Conservation (phyloP, 2,113 vertebrate species). For the Dolichotis patagonum region DNA sequence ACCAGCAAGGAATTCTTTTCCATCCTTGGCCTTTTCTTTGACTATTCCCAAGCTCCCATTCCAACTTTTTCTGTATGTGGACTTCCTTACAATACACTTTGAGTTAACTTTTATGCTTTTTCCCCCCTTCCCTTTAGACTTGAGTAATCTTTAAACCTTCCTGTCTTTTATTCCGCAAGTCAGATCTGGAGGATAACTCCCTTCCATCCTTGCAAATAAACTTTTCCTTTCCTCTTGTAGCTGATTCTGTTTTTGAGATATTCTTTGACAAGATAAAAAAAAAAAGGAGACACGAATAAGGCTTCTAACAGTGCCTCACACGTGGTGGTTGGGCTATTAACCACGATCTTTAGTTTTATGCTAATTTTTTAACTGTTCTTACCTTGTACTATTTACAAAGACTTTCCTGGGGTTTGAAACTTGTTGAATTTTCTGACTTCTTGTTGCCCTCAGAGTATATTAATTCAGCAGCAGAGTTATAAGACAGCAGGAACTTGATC, state of each 20-base stretch:
- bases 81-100: background rate
- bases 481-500: background rate
- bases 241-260: background rate
- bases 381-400: background rate
- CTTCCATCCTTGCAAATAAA: slow-evolving; percentile 25
- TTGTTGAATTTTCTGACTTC: slow-evolving; percentile 21
- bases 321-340: background rate
- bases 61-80: background rate
- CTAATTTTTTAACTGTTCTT: slow-evolving; percentile 4
- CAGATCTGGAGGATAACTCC: background rate
- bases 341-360: background rate
- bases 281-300: slow-evolving; percentile 24
- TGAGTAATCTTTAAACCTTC: slow-evolving; percentile 1
- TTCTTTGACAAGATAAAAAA: slow-evolving; percentile 1
- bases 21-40: background rate
- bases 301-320: background rate
- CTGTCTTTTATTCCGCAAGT: background rate
- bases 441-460: background rate
- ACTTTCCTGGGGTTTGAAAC: background rate
- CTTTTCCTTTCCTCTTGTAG: background rate
- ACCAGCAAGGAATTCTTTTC: background rate
- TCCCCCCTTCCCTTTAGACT: background rate
- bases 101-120: background rate
- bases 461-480: background rate
- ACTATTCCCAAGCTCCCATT: background rate